Evolutionary conservation across 2,888 invertebrate genomes (phyloP), one percentile per base, ranked within the genome.

Genomic region (Epinotia ramella): DNA sequence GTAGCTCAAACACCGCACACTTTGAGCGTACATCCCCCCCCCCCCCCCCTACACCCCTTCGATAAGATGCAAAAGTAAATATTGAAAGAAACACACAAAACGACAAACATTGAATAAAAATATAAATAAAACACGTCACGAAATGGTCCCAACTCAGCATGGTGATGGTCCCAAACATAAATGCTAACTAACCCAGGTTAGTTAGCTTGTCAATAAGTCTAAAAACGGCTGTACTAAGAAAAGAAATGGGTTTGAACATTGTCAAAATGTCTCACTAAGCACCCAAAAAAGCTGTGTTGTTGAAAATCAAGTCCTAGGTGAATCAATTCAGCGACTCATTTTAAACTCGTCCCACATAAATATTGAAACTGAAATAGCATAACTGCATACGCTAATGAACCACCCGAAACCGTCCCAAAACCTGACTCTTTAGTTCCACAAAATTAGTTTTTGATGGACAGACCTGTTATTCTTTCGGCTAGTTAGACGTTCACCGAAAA

Each of bases 361-460:
- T 68, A 65, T 68, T 73, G 57, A 60, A 70, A 57, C 70, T 16
- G 12, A 77, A 77, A 73, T 33, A 76, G 57, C 53, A 60, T 66
- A 64, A 76, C 71, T 71, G 78, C 76, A 72, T 79, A 74, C 46
- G 76, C 76, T 79, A 82, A 82, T 77, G 80, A 79, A 79, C 76
- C 80, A 79, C 83, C 82, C 81, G 78, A 79, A 80, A 78, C 79
- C 75, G 63, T 76, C 72, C 75, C 75, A 69, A 73, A 80, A 82
- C 77, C 78, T 78, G 81, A 79, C 83, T 80, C 79, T 81, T 80
- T 79, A 82, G 84, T 84, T 84, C 81, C 80, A 86, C 87, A 78
- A 88, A 89, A 89, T 88, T 84, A 86, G 83, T 85, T 87, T 88
- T 88, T 91, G 91, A 92, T 86, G 84, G 88, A 88, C 89, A 87